Conservation (phyloP, 2,888 invertebrate species). For the Thera britannica region DNA sequence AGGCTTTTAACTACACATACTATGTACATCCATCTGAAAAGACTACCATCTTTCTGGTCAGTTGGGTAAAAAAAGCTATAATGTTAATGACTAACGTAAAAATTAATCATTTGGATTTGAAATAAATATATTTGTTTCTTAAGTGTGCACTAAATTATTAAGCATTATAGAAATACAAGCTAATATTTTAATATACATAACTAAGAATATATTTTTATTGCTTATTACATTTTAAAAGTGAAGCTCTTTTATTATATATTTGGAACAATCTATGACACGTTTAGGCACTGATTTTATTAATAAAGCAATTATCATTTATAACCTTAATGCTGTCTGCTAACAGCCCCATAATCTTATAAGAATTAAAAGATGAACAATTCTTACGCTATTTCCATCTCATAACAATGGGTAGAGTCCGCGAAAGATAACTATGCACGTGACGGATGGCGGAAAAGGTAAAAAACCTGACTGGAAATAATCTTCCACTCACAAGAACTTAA, state of each 20-base stretch:
- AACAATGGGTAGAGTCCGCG: no score
- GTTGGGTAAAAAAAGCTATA: background rate
- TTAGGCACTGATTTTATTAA: conserved; percentile 18
- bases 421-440: no score
- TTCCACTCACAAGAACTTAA: no score
- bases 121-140: background rate
- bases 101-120: background rate
- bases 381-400: no score
- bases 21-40: background rate
- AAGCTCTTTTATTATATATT: conserved; percentile 12
- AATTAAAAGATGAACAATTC: no score
- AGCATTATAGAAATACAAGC: background rate
- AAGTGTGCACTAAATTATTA: background rate
- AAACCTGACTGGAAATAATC: no score
- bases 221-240: background rate
- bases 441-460: no score
- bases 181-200: conserved; percentile 1
- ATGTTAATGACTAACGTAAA: background rate
- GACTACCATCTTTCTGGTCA: background rate
- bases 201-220: conserved; percentile 14
- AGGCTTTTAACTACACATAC: background rate
- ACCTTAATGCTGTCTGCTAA: background rate
- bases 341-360: background rate
- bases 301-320: conserved; percentile 3
- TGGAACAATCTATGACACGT: conserved; percentile 14